Evolutionary conservation across 2,113 vertebrate species (phyloP).

Genomic region (Istiophorus platypterus): DNA sequence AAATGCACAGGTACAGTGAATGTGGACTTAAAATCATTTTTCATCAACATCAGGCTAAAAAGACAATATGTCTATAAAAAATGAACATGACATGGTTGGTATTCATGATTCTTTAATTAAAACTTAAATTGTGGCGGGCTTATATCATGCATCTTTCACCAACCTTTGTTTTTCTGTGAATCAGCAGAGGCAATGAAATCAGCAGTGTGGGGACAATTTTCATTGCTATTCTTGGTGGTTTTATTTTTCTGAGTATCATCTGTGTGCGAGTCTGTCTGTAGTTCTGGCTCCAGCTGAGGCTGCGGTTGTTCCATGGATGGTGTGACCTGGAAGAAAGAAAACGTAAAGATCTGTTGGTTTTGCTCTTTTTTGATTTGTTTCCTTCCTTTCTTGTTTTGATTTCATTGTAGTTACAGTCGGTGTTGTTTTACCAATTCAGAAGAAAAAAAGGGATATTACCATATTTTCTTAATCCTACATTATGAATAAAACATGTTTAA

Average conservation of each 20-base stretch:
- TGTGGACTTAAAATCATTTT: neutral
- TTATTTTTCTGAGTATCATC: conserved; percentile 67
- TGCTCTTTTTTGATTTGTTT: neutral
- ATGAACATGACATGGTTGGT: neutral
- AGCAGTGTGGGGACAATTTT: conserved; percentile 37
- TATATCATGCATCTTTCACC: conserved; percentile 33
- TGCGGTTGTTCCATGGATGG: conserved; percentile 56
- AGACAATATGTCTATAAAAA: neutral
- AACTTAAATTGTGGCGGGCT: conserved; percentile 16
- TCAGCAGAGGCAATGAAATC: conserved; percentile 48
- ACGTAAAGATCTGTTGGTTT: conserved; percentile 14
- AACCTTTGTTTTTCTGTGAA: conserved; percentile 74
- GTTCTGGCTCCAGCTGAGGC: conserved; percentile 57
- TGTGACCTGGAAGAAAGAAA: conserved; percentile 65
- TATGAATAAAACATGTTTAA: conserved; percentile 75
- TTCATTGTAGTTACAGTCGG: neutral
- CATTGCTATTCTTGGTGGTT: conserved; percentile 45
- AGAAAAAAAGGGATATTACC: conserved; percentile 41
- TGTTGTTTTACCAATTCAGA: conserved; percentile 27
- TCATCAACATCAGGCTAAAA: neutral
- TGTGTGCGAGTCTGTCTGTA: conserved; percentile 38
- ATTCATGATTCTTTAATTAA: conserved; percentile 7
- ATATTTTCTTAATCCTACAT: conserved; percentile 61
- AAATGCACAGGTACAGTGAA: conserved; percentile 41
- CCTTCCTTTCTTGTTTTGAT: neutral